Base-by-base conservation (phyloP, 2,888 invertebrate species). In the Ametastegia equiseti region DNA sequence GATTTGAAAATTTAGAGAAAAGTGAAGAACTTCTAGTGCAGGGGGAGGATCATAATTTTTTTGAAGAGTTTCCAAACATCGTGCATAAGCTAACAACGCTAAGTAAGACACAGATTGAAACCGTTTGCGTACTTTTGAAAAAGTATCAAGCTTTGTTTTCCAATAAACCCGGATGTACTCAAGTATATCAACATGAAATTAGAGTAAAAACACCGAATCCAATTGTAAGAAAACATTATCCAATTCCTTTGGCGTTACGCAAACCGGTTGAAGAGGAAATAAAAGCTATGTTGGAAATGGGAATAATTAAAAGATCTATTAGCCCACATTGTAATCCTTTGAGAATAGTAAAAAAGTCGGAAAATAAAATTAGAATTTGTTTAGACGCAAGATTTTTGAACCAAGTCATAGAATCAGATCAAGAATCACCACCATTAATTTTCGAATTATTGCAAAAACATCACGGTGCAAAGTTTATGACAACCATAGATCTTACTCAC, bases 381-480 rank as follows among this genome's bases (percentile, higher is more conserved):
- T 80, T 88, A 71, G 87, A 88, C 81, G 88, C 88, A 2, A 57
- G 88, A 13, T 81, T 81, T 75, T 65, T 88, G n/a, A 88, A 88
- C 81, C 83, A 81, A 5, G 39, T 80, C 42, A 87, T 89, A 82
- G 80, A 84, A 30, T 81, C 84, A 0, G 87, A 88, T 73, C 81
- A 84, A 15, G 87, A 87, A 65, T 81, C 82, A 60, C 73, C 73
- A 73, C 83, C 82, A 1, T 27, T 82, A 1, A 78, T 79, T n/a
- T 47, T 75, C 11, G 85, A 85, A 30, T 69, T 84, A 15, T 57
- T 85, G 39, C 82, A 85, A 33, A 50, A 63, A 42, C 84, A 84
- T 79, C 83, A 85, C 67, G 83, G 84, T 2, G 84, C 81, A 0
- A 69, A 81, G 30, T 83, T 50, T 50, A 84, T 85, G 15, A 81